Evolutionary conservation across 2,113 vertebrate genomes (phyloP).

Genomic region (Glaucidium brasilianum): DNA sequence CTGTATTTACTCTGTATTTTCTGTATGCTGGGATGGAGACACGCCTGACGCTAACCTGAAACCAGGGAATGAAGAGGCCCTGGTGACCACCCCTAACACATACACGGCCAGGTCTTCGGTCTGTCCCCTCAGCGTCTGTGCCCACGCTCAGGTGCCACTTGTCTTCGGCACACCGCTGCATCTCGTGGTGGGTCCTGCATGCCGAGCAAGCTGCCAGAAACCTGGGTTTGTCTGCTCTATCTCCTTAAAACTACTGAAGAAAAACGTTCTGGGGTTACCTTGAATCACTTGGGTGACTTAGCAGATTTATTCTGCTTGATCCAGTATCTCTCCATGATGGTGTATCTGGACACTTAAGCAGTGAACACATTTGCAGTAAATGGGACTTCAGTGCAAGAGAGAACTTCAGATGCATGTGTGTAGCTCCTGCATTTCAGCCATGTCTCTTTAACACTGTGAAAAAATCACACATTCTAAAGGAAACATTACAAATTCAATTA

Average conservation of each 20-base stretch:
- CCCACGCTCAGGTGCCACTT: neutral
- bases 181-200: fast-evolving
- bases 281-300: neutral
- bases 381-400: neutral
- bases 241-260: neutral
- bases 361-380: neutral
- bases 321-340: neutral
- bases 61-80: neutral
- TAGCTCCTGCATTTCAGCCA: neutral
- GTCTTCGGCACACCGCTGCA: too few relatives aligned
- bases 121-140: fast-evolving
- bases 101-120: too few relatives aligned
- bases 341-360: neutral
- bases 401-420: neutral
- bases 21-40: neutral
- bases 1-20: neutral
- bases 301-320: neutral
- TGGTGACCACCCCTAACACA: fast-evolving
- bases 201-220: neutral
- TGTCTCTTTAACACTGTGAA: neutral
- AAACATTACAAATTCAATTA: neutral
- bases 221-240: neutral
- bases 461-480: neutral
- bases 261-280: neutral
- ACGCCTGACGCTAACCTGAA: neutral